phyloP scores from a whole-genome alignment of 1,140 invertebrate genomes.

The Linepithema humile region DNA sequence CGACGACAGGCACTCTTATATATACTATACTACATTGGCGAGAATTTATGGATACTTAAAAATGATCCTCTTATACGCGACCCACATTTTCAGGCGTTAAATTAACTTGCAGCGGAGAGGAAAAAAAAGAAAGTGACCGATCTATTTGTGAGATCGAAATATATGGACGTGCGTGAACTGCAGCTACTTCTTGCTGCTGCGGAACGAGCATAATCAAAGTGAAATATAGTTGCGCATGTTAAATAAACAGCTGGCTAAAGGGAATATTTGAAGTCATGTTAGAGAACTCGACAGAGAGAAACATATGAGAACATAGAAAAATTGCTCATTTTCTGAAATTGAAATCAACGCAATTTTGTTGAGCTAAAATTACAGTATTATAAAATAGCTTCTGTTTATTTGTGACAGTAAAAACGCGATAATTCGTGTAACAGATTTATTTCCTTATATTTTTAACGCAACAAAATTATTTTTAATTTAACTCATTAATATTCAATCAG shows the following conservation, averaged over 20 bases:
- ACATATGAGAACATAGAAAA: background rate
- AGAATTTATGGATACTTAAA: slow-evolving; percentile 49
- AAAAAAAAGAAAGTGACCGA: slow-evolving; percentile 19
- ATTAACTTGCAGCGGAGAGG: slow-evolving; percentile 34
- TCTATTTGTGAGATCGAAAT: slow-evolving; percentile 59
- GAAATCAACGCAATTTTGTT: background rate
- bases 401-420: background rate
- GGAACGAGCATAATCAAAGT: slow-evolving; percentile 37
- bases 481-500: background rate
- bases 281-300: background rate
- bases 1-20: background rate
- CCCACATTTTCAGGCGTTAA: slow-evolving; percentile 54
- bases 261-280: slow-evolving; percentile 4
- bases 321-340: background rate
- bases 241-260: slow-evolving; percentile 7
- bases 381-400: background rate
- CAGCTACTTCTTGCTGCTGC: background rate
- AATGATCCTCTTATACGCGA: slow-evolving; percentile 4
- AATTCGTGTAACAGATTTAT: background rate
- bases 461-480: too few relatives aligned
- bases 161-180: slow-evolving; percentile 35
- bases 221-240: slow-evolving; percentile 40
- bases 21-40: background rate
- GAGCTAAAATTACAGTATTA: background rate
- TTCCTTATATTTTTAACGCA: background rate